phyloP scores from a whole-genome alignment of 2,888 invertebrate genomes.

The Escarpia spicata region DNA sequence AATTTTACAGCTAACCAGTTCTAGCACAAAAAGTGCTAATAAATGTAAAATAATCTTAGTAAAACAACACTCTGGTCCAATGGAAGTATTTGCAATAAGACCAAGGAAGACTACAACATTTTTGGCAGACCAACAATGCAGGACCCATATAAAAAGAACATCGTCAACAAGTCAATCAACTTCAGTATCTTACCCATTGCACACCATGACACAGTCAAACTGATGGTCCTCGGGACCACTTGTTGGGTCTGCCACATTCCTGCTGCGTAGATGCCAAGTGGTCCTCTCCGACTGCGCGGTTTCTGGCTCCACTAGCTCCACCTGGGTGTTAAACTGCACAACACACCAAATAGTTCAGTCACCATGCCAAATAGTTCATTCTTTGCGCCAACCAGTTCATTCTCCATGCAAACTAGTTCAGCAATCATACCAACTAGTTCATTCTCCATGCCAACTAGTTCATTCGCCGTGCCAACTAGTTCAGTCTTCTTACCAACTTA shows the following conservation, averaged over 20 bases:
- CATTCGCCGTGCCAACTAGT: background rate
- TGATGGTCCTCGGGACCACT: background rate
- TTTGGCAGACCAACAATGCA: background rate
- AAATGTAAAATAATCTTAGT: no score
- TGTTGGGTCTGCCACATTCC: constrained; percentile 18
- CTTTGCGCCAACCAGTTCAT: no score
- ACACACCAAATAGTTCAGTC: background rate
- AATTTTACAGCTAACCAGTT: no score
- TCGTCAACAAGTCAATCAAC: background rate
- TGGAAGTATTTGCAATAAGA: background rate
- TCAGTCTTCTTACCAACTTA: background rate
- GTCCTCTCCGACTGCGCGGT: background rate
- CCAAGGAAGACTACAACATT: background rate
- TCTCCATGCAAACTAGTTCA: background rate
- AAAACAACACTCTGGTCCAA: constrained; percentile 13
- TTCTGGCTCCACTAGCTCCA: background rate
- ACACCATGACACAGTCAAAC: constrained; percentile 40
- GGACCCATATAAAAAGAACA: background rate
- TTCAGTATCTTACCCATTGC: constrained; percentile 36
- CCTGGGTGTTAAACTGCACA: background rate
- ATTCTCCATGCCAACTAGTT: background rate
- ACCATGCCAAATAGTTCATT: background rate
- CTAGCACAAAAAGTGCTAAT: no score
- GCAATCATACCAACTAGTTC: background rate
- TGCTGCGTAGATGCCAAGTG: background rate